These are phyloP conservation scores for Troides aeacus DNA, from an alignment of 2,888 invertebrate genomes.

Conservation along the genomic window DNA sequence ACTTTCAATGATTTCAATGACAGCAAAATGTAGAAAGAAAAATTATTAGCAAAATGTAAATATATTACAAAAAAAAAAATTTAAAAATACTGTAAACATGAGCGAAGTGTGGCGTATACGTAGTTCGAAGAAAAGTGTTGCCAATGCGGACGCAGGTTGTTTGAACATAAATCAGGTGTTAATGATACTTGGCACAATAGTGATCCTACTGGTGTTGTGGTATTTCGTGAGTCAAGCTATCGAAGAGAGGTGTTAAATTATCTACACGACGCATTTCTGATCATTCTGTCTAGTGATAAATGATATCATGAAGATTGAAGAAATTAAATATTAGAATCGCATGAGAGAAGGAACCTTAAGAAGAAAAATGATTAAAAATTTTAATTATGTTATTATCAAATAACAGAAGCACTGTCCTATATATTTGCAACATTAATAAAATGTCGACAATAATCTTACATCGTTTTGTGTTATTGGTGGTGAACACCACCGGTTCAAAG, in stretches of 20 bases:
- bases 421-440: no score
- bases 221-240: slow-evolving; percentile 62
- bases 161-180: slow-evolving; percentile 62
- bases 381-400: no score
- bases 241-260: slow-evolving; percentile 41
- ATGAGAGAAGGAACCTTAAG: no score
- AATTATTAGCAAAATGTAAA: slow-evolving; percentile 7
- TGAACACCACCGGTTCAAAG: no score
- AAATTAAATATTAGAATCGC: no score
- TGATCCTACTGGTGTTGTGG: slow-evolving; percentile 58
- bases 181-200: slow-evolving; percentile 59
- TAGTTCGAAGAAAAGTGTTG: slow-evolving; percentile 14
- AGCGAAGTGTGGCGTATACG: slow-evolving; percentile 23
- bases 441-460: no score
- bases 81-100: slow-evolving; percentile 21
- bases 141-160: slow-evolving; percentile 39
- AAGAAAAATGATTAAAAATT: no score
- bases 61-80: slow-evolving; percentile 3
- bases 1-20: background rate
- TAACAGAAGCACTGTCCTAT: no score
- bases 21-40: background rate
- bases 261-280: no score
- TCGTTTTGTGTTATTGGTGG: no score
- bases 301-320: no score
- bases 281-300: no score